Evolutionary conservation across 2,113 vertebrate genomes (phyloP).

Genomic region (Poeciliopsis occidentalis): DNA sequence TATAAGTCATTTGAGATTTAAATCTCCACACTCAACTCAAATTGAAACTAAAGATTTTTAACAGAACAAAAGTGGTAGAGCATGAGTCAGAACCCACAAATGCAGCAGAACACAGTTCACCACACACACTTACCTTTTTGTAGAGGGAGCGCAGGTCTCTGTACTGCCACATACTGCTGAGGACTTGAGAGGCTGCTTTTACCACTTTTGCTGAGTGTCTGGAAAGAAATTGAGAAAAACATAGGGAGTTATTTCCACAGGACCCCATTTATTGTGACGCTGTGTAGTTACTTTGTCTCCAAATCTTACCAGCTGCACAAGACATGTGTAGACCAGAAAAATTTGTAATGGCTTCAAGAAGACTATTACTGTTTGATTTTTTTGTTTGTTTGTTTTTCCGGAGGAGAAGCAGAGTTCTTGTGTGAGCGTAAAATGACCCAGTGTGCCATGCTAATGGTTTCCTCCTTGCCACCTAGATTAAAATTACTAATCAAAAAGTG

Average conservation of each 20-base stretch:
- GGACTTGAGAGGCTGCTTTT: slow-evolving; percentile 99
- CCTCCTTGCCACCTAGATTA: slow-evolving; percentile 48
- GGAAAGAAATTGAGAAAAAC: slow-evolving; percentile 50
- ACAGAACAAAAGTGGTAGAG: background rate
- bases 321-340: slow-evolving; percentile 9
- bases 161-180: slow-evolving; percentile 99
- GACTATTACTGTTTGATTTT: slow-evolving; percentile 50
- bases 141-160: slow-evolving; percentile 98
- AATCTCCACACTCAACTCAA: background rate
- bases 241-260: slow-evolving; percentile 30
- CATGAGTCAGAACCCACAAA: background rate
- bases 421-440: slow-evolving; percentile 64
- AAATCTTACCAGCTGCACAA: slow-evolving; percentile 29
- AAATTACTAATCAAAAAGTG: slow-evolving; percentile 42
- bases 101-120: background rate
- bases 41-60: background rate
- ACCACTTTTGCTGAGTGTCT: slow-evolving; percentile 99
- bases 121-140: slow-evolving; percentile 90
- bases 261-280: slow-evolving; percentile 23
- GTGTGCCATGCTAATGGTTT: slow-evolving; percentile 58
- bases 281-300: slow-evolving; percentile 21
- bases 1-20: background rate
- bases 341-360: slow-evolving; percentile 32
- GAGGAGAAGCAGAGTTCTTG: slow-evolving; percentile 28
- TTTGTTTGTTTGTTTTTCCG: background rate